Conservation (phyloP, 2,888 invertebrate genomes). For the Merodon equestris region DNA sequence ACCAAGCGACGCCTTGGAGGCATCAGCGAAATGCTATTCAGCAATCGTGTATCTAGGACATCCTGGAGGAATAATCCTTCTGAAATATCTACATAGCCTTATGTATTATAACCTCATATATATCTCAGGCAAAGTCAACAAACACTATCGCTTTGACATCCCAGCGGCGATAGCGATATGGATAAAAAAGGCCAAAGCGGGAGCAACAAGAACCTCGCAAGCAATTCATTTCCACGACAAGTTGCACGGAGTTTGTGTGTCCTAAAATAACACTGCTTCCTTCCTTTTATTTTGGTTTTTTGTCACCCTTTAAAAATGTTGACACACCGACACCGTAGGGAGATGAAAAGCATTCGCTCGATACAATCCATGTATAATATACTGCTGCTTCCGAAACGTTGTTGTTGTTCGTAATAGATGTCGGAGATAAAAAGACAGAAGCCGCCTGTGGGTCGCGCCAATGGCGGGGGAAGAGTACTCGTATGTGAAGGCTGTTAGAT, state of each 20-base stretch:
- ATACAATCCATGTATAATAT: slow-evolving; percentile 43
- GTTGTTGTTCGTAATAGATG: no score
- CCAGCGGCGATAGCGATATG: not conserved
- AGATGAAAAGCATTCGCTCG: slow-evolving; percentile 22
- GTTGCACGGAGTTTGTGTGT: slow-evolving; percentile 21
- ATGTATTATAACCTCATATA: not conserved
- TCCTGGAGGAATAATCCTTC: no score
- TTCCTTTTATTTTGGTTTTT: not conserved
- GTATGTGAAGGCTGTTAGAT: slow-evolving; percentile 33
- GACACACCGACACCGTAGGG: slow-evolving; percentile 48
- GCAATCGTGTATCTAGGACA: slow-evolving; percentile 18
- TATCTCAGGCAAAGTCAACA: not conserved
- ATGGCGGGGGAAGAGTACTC: slow-evolving; percentile 8
- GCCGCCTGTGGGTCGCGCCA: slow-evolving; percentile 25
- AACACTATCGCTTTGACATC: not conserved
- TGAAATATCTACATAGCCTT: not conserved
- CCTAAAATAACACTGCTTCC: slow-evolving; percentile 45
- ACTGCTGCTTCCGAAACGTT: no score
- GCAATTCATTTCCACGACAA: slow-evolving; percentile 46
- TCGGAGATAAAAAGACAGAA: slow-evolving; percentile 35
- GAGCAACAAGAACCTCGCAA: slow-evolving; percentile 27
- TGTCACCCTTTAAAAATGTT: slow-evolving; percentile 52
- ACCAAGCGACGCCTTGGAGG: not conserved
- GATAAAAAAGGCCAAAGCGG: slow-evolving; percentile 16
- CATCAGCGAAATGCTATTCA: not conserved